Percentiles rank a stretch among this genome's conserved stretches.
Evolutionary conservation across 1,140 invertebrate genomes (phyloP).

Genomic region (Globodera rostochiensis): DNA sequence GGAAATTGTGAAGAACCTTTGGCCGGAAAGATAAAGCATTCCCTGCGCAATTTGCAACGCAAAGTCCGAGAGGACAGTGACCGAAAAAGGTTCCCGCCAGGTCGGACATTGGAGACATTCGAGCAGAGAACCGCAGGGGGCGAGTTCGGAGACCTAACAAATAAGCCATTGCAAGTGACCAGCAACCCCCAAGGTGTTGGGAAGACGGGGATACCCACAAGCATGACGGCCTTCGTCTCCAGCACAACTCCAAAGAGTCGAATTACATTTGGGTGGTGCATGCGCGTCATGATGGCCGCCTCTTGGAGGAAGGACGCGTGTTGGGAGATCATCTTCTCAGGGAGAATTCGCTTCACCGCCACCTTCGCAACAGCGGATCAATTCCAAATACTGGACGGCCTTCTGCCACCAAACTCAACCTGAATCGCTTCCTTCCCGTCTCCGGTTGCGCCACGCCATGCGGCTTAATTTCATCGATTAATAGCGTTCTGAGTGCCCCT

Average conservation of each 20-base stretch:
- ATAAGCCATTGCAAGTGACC: neutral
- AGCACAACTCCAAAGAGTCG: conserved; percentile 93
- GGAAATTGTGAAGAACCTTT: conserved; percentile 66
- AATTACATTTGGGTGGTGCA: conserved; percentile 94
- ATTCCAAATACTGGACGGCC: neutral
- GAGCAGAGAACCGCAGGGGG: conserved; percentile 86
- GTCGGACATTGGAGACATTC: conserved; percentile 92
- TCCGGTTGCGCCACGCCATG: conserved; percentile 7
- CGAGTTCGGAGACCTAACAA: conserved; percentile 84
- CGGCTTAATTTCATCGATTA: conserved; percentile 6
- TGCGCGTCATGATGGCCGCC: conserved; percentile 94
- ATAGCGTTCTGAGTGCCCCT: neutral
- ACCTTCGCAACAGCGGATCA: conserved; percentile 73
- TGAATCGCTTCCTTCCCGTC: conserved; percentile 3
- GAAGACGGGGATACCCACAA: conserved; percentile 65
- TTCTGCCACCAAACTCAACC: neutral
- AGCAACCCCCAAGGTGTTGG: neutral
- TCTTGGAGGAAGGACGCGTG: conserved; percentile 95
- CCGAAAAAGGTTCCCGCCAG: conserved; percentile 82
- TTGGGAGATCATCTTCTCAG: conserved; percentile 80
- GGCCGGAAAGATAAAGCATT: conserved; percentile 79
- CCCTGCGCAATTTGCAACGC: conserved; percentile 93
- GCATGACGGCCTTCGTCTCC: conserved; percentile 88
- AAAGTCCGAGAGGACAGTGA: conserved; percentile 75
- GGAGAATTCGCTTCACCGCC: conserved; percentile 91